These are phyloP conservation scores for Sminthurinus aureus DNA, from an alignment of 2,888 invertebrate species.

Conservation along the genomic window DNA sequence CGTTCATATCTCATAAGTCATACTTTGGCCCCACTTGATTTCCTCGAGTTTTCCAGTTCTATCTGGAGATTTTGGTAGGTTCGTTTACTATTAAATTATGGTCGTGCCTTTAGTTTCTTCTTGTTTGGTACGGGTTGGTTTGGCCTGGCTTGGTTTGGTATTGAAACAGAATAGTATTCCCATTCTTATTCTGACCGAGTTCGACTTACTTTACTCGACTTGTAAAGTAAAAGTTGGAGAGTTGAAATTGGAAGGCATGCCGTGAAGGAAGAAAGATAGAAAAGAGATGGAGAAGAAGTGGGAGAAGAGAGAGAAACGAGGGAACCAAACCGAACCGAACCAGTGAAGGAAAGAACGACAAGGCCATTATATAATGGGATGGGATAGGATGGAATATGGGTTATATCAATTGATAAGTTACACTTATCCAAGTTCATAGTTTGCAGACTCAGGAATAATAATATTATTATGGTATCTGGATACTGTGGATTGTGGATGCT, in stretches of 20 bases:
- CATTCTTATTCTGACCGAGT: constrained; percentile 6
- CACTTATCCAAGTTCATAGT: constrained; percentile 24
- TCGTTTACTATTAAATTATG: constrained; percentile 17
- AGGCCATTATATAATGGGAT: constrained; percentile 6
- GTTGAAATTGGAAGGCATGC: background rate
- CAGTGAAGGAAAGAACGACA: background rate
- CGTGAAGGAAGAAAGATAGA: background rate
- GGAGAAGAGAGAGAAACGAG: background rate
- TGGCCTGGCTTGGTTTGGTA: background rate
- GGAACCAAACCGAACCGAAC: too few relatives aligned
- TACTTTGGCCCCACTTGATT: constrained; percentile 15
- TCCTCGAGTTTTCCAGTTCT: constrained; percentile 9
- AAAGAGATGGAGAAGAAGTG: background rate
- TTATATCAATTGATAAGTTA: background rate
- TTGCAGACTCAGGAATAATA: constrained; percentile 22
- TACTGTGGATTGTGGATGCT: too few relatives aligned
- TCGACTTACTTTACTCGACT: constrained; percentile 1
- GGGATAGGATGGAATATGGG: constrained; percentile 2
- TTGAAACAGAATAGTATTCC: background rate
- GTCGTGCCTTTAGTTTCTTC: background rate
- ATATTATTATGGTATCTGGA: too few relatives aligned
- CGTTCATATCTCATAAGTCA: constrained; percentile 14
- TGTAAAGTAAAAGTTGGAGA: constrained; percentile 11
- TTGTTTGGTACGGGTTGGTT: background rate
- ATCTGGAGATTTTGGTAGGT: background rate